Percentiles rank a stretch among this genome's conserved stretches.
Conservation (phyloP, 2,113 vertebrate genomes). For the Eupsittula cactorum region DNA sequence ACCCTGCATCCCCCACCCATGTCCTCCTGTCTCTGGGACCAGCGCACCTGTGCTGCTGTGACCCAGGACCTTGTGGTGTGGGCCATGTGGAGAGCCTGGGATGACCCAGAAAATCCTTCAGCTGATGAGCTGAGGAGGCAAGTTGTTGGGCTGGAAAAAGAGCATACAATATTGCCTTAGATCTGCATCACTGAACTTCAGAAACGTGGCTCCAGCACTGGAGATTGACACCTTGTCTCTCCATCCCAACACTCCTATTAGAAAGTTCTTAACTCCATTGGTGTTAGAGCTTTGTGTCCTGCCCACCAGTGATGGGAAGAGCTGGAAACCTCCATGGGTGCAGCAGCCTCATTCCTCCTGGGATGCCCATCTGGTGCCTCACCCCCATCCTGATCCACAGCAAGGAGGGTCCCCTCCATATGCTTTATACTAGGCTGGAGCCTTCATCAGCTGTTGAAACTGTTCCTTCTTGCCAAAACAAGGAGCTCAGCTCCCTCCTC, state of each 20-base stretch:
- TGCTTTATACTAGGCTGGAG: neutral
- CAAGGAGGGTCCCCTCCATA: fast-evolving
- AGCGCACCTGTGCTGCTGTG: neutral
- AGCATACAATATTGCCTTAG: neutral
- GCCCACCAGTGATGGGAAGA: neutral
- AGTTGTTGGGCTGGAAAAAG: neutral
- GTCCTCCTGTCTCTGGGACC: neutral
- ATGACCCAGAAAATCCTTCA: slow-evolving; percentile 51
- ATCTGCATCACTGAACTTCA: neutral
- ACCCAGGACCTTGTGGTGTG: neutral
- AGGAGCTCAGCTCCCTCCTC: neutral
- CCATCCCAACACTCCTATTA: neutral
- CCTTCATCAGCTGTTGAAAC: neutral
- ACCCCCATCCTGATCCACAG: neutral
- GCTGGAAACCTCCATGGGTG: neutral
- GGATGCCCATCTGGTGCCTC: too few relatives aligned
- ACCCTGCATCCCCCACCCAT: neutral
- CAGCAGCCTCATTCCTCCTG: neutral
- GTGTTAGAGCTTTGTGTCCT: neutral
- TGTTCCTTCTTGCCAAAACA: neutral
- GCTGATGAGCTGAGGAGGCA: neutral
- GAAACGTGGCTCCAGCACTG: neutral
- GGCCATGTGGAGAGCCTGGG: neutral
- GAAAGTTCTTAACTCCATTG: neutral
- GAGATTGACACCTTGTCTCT: neutral